phyloP scores from a whole-genome alignment of 2,888 invertebrate genomes.

The Alloscopus bannaensis region DNA sequence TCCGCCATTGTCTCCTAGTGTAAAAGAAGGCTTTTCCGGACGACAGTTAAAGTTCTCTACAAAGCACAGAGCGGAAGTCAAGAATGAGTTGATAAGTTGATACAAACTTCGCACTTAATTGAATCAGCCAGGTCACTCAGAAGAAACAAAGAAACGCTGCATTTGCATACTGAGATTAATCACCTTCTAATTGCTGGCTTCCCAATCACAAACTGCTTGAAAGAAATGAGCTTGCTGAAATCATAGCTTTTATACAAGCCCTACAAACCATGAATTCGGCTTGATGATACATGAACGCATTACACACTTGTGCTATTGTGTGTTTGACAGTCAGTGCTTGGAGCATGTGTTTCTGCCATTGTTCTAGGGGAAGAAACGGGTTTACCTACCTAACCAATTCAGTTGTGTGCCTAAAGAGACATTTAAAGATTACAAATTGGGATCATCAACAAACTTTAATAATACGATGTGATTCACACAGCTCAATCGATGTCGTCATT shows the following conservation, averaged over 20 bases:
- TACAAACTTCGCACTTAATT: neutral
- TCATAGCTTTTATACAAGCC: too few species aligned
- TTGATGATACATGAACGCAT: too few species aligned
- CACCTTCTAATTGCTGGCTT: too few species aligned
- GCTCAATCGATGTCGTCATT: slow-evolving; percentile 16
- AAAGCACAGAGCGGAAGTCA: neutral
- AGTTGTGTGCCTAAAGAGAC: neutral
- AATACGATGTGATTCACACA: neutral
- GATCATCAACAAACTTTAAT: slow-evolving; percentile 6
- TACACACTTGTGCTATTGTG: too few species aligned
- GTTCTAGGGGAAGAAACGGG: neutral
- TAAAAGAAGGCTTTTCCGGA: neutral
- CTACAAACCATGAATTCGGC: too few species aligned
- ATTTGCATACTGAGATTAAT: neutral
- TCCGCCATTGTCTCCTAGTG: neutral
- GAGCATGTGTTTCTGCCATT: slow-evolving; percentile 4
- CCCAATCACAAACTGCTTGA: too few species aligned
- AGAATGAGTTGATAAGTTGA: neutral
- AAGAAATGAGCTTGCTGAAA: too few species aligned
- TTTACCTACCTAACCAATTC: neutral
- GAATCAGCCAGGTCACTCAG: too few species aligned
- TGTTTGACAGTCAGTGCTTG: neutral
- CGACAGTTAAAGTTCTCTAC: neutral
- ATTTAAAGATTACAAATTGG: slow-evolving; percentile 21
- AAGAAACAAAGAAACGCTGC: neutral